Base-by-base conservation (phyloP, 1,140 invertebrate genomes). In the Diachasma alloeum region DNA sequence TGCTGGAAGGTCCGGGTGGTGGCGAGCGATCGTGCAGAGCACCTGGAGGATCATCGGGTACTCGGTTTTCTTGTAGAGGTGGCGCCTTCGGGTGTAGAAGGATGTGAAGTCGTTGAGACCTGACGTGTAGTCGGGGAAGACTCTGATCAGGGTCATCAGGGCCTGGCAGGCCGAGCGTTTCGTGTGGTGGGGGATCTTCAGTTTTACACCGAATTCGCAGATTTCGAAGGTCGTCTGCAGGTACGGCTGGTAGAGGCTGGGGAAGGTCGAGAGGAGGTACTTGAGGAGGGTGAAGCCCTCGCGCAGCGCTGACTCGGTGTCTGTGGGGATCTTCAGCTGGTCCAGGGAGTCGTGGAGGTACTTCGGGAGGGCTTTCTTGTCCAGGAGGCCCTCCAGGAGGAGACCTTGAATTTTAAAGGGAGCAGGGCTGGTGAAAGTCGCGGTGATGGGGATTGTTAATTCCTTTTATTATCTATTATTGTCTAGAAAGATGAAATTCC, bases 1-100 rank as follows among this genome's bases (percentile, higher is more conserved):
- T 24, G 17, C 39, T 42, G 19, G 17, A 4, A 59, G 75, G 11
- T 68, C 37, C 1, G 78, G 75, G 46, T 69, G 72, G 31, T 79
- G 46, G 17, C 15, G 26, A 8, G 78, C 46, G 2, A 76, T 48
- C 0, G 39, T 53, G 59, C 74, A 24, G 0, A 76, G n/a, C n/a
- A 71, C 44, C 42, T 37, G 13, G 0, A 68, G 46, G 4, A 75
- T 36, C 31, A 63, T 24, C 26, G 15, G 24, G 4, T 48, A 8
- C 22, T 75, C 66, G 17, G 17, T 19, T 22, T 11, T 19, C 5
- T 6, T 68, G 31, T 37, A 22, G 26, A 74, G 17, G 44, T 31
- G 6, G 31, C 6, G 31, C 2, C 31, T 31, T 31, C 6, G 2
- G 2, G 6, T 31, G 31, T 3, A 31, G 31, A 31, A 31, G 31